Conservation (phyloP, 2,888 invertebrate genomes). For the Subacronicta megacephala region DNA sequence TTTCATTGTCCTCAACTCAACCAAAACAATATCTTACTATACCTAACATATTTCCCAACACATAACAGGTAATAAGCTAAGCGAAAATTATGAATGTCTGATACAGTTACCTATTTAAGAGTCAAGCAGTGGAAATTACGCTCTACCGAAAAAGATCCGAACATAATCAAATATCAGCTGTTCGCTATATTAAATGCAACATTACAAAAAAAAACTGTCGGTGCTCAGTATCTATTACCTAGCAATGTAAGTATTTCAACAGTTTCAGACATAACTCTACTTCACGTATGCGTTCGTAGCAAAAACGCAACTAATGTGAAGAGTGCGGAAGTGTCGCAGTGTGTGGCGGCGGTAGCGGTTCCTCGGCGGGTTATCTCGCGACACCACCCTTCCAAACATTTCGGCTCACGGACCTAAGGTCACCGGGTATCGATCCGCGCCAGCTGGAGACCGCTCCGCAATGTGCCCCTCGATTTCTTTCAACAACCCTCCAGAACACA, state of each 20-base stretch:
- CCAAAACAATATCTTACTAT: no score
- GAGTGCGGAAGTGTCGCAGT: conserved; percentile 50
- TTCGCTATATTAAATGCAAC: not conserved
- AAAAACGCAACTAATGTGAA: not conserved
- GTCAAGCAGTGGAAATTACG: not conserved
- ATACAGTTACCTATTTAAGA: not conserved
- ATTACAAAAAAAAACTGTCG: not conserved
- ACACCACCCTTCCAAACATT: conserved; percentile 61
- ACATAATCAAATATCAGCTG: not conserved
- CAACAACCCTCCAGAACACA: conserved; percentile 42
- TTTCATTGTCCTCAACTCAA: conserved; percentile 31
- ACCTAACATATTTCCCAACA: not conserved
- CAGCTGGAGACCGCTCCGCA: conserved; percentile 75
- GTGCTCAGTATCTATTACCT: conserved; percentile 1
- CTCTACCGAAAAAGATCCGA: not conserved
- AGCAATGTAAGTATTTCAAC: not conserved
- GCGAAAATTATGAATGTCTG: not conserved
- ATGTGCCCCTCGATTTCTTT: conserved; percentile 61
- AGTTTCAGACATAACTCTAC: not conserved
- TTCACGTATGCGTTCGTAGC: not conserved
- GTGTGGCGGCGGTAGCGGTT: conserved; percentile 26
- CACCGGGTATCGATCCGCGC: conserved; percentile 83
- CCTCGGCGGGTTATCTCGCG: conserved; percentile 51
- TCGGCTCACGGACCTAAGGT: conserved; percentile 76
- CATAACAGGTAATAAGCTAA: not conserved